Conservation (phyloP, 2,888 invertebrate genomes). For the Archips xylosteana region DNA sequence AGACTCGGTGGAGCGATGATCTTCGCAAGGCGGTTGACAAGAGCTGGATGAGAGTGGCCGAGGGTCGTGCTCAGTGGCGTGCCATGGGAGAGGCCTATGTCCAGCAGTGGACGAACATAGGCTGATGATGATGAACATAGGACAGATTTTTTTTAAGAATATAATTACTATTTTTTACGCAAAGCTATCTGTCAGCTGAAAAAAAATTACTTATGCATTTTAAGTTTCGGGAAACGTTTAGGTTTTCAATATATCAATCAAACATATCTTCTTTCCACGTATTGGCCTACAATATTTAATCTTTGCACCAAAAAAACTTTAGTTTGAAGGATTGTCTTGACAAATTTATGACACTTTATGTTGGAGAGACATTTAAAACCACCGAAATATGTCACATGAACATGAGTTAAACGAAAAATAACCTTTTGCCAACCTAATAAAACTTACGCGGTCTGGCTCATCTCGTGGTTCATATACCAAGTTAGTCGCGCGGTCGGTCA, state of each 20-base stretch:
- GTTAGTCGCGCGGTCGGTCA: background rate
- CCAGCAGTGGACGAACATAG: too few relatives aligned
- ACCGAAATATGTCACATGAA: background rate
- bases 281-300: conserved; percentile 16
- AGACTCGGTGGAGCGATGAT: too few relatives aligned
- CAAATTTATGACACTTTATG: conserved; percentile 72
- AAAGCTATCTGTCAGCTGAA: too few relatives aligned
- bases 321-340: conserved; percentile 59
- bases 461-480: background rate
- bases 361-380: conserved; percentile 12
- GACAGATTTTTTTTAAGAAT: too few relatives aligned
- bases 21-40: too few relatives aligned
- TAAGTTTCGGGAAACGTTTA: background rate
- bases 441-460: background rate
- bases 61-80: too few relatives aligned
- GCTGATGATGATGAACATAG: too few relatives aligned
- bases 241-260: conserved; percentile 7
- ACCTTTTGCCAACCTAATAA: background rate
- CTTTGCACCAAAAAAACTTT: conserved; percentile 53
- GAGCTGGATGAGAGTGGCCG: too few relatives aligned
- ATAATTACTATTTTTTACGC: too few relatives aligned
- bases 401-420: background rate
- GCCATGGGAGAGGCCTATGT: too few relatives aligned
- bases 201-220: background rate
- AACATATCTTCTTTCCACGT: conserved; percentile 15